Conservation (phyloP, 2,797 vertebrate species). For the Eleutherodactylus coqui region DNA sequence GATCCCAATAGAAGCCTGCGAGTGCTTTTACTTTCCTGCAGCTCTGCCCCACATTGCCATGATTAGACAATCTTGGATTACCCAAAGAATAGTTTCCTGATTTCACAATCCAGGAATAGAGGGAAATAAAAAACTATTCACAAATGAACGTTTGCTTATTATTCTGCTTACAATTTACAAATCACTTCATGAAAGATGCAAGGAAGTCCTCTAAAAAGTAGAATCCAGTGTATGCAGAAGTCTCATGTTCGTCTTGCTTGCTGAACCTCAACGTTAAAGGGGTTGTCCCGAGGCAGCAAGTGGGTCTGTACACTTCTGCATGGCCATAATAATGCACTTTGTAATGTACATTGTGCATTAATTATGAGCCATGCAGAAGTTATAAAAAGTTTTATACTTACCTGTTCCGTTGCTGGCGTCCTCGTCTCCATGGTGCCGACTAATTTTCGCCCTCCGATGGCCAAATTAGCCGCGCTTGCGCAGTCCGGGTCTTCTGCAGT, state of each 20-base stretch:
- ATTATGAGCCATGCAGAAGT: no score
- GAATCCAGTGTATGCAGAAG: not conserved
- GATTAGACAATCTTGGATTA: not conserved
- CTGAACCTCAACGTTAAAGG: constrained; percentile 65
- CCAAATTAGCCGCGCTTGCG: no score
- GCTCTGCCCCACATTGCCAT: not conserved
- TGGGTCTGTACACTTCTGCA: no score
- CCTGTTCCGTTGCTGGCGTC: no score
- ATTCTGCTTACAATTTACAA: not conserved
- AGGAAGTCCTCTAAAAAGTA: not conserved
- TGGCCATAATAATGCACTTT: no score
- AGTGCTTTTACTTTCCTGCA: not conserved
- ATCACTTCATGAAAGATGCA: not conserved
- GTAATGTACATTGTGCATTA: no score
- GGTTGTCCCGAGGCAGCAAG: no score
- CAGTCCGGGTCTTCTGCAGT: no score
- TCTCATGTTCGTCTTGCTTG: constrained; percentile 55
- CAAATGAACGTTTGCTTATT: not conserved
- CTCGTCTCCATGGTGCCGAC: no score
- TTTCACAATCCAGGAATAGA: not conserved
- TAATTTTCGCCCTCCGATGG: no score
- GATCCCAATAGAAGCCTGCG: no score
- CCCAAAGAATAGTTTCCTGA: not conserved
- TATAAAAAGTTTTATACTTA: no score
- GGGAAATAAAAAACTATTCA: not conserved